A percentile compares a stretch with the other conserved stretches of the same genome.
Conservation (phyloP, 2,113 vertebrate species). For the Patagioenas fasciata region DNA sequence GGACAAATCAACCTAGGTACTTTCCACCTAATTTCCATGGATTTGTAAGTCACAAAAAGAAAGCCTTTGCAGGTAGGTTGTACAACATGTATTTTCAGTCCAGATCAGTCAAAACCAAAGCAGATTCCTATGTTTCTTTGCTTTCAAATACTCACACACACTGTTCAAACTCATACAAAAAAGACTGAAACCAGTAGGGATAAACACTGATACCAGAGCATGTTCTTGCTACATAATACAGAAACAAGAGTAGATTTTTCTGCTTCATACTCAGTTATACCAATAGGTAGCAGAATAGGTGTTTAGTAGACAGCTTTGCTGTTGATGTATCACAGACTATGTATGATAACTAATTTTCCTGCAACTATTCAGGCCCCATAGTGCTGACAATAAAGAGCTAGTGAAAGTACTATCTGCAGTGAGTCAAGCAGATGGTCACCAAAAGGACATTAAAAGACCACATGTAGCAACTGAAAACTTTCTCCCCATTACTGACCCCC, state of each 20-base stretch:
- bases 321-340: background rate
- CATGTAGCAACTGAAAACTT: background rate
- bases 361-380: background rate
- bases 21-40: background rate
- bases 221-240: background rate
- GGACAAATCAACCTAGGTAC: background rate
- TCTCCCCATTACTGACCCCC: background rate
- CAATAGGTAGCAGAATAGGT: background rate
- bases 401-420: background rate
- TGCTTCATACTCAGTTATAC: background rate
- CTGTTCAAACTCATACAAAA: background rate
- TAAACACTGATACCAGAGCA: background rate
- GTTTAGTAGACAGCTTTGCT: background rate
- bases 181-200: background rate
- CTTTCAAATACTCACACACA: background rate
- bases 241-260: background rate
- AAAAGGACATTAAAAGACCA: background rate
- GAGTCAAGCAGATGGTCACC: background rate
- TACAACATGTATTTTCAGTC: background rate
- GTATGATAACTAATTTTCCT: background rate
- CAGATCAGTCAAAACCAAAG: background rate
- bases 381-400: background rate
- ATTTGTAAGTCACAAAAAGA: background rate
- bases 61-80: background rate
- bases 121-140: background rate